phyloP scores from a whole-genome alignment of 2,888 invertebrate species.

The Volucella inanis region DNA sequence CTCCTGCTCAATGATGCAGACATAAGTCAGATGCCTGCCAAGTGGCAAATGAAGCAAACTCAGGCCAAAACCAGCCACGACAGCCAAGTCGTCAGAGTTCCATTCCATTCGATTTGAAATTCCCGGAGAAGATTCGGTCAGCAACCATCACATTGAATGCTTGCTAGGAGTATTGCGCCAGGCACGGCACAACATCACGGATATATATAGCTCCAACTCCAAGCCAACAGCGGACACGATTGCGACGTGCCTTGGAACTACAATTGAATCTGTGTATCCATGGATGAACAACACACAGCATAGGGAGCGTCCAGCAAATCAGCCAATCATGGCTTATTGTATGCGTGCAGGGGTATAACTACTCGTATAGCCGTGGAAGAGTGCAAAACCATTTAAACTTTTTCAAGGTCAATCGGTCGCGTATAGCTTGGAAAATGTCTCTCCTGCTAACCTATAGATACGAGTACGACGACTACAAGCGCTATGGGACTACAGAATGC shows the following conservation, averaged over 20 bases:
- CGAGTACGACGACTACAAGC: neutral
- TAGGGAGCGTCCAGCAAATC: constrained; percentile 42
- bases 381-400: constrained; percentile 70
- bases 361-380: constrained; percentile 32
- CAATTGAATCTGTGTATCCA: constrained; percentile 52
- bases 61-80: constrained; percentile 4
- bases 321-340: constrained; percentile 33
- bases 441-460: constrained; percentile 73
- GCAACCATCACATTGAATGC: constrained; percentile 41
- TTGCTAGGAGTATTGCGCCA: constrained; percentile 49
- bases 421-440: constrained; percentile 60
- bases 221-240: constrained; percentile 61
- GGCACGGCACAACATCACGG: constrained; percentile 52
- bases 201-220: constrained; percentile 61
- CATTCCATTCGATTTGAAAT: constrained; percentile 54
- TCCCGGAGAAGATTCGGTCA: constrained; percentile 63
- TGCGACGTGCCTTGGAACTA: constrained; percentile 69
- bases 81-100: constrained; percentile 20
- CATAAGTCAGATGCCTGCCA: constrained; percentile 50
- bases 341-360: neutral
- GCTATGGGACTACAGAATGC: neutral
- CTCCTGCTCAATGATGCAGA: constrained; percentile 54
- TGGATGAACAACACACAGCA: constrained; percentile 31
- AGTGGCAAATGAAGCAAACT: constrained; percentile 24
- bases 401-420: constrained; percentile 75